phyloP scores from a whole-genome alignment of 2,888 invertebrate genomes.

The Polia nebulosa region DNA sequence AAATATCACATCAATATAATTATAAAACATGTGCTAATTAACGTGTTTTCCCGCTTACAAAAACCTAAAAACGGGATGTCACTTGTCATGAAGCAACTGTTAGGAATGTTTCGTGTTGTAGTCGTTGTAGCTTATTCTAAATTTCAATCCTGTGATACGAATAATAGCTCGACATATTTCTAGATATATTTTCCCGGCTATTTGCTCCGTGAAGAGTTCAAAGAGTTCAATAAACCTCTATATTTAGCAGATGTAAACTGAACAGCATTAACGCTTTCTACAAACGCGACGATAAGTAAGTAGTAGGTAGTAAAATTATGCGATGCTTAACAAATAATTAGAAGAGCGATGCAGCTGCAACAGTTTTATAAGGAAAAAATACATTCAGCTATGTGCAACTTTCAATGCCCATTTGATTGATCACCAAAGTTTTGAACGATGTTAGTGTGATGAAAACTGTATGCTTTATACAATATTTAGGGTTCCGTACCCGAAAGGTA shows the following conservation, averaged over 20 bases:
- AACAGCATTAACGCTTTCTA: slow-evolving; percentile 70
- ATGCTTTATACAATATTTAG: neutral
- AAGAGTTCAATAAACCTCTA: slow-evolving; percentile 77
- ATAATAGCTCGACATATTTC: slow-evolving; percentile 51
- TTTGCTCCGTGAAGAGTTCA: slow-evolving; percentile 72
- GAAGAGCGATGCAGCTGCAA: slow-evolving; percentile 35
- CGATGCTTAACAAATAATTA: slow-evolving; percentile 48
- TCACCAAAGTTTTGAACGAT: slow-evolving; percentile 24
- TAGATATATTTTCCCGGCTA: slow-evolving; percentile 66
- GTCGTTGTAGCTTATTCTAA: slow-evolving; percentile 5
- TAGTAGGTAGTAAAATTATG: slow-evolving; percentile 49
- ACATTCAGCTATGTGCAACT: slow-evolving; percentile 15
- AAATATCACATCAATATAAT: neutral
- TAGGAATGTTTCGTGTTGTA: neutral
- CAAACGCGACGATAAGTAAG: slow-evolving; percentile 60
- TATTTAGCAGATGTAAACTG: slow-evolving; percentile 75
- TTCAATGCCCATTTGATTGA: slow-evolving; percentile 30
- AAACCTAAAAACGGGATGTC: slow-evolving; percentile 14
- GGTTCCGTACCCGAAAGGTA: too few species aligned
- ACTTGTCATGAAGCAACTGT: neutral
- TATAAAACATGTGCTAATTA: slow-evolving; percentile 3
- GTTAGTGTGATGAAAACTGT: slow-evolving; percentile 11
- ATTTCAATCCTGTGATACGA: slow-evolving; percentile 27
- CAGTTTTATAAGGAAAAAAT: slow-evolving; percentile 20
- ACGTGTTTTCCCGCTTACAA: slow-evolving; percentile 1